Conservation (phyloP, 2,888 invertebrate genomes). For the Torymus aiolomorphi region DNA sequence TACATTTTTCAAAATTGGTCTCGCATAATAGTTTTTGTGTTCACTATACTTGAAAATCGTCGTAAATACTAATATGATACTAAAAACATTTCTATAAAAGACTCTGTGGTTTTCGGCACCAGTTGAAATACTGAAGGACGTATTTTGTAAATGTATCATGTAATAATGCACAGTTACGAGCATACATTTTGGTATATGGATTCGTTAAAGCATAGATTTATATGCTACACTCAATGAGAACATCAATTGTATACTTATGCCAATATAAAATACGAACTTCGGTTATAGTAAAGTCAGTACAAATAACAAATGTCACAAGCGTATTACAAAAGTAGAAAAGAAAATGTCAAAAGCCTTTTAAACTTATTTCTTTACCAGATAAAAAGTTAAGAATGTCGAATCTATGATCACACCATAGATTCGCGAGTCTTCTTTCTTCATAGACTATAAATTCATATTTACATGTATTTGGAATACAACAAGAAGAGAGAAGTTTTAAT, state of each 20-base stretch:
- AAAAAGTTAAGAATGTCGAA: slow-evolving; percentile 44
- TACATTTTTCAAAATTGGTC: slow-evolving; percentile 27
- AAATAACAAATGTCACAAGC: slow-evolving; percentile 48
- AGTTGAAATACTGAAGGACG: slow-evolving; percentile 55
- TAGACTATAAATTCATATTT: slow-evolving; percentile 34
- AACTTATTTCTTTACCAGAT: slow-evolving; percentile 42
- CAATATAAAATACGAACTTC: slow-evolving; percentile 40
- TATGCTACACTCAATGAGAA: slow-evolving; percentile 36
- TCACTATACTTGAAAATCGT: slow-evolving; percentile 2
- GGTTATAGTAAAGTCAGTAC: slow-evolving; percentile 43
- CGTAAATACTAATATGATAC: slow-evolving; percentile 46
- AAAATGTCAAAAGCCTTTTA: slow-evolving; percentile 31
- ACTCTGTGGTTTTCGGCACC: slow-evolving; percentile 54
- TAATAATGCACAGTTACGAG: slow-evolving; percentile 25
- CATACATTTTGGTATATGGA: slow-evolving; percentile 28
- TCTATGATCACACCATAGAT: slow-evolving; percentile 26
- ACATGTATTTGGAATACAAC: slow-evolving; percentile 39
- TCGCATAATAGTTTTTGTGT: slow-evolving; percentile 4
- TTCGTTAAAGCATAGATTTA: slow-evolving; percentile 31
- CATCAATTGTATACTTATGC: slow-evolving; percentile 35
- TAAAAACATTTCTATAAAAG: slow-evolving; percentile 47
- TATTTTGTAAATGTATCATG: slow-evolving; percentile 34
- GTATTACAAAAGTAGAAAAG: slow-evolving; percentile 53
- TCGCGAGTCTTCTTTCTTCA: background rate
- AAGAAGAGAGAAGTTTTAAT: slow-evolving; percentile 36